Conservation (phyloP, 2,113 vertebrate species). For the Pachypanchax playfairii region DNA sequence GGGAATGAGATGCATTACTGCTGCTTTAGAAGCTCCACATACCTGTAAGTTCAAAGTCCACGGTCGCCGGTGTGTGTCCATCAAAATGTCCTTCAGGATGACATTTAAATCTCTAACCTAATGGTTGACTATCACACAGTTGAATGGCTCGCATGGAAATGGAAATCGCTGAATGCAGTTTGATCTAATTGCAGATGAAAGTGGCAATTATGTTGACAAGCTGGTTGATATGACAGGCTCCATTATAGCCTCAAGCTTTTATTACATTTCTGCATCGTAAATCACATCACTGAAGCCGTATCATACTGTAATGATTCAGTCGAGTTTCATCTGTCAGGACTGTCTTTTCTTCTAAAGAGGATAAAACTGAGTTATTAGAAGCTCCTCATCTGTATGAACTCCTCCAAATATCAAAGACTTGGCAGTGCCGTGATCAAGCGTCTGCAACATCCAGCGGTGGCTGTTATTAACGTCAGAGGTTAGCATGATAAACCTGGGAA, state of each 20-base stretch:
- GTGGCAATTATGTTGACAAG: conserved; percentile 75
- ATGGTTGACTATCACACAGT: conserved; percentile 40
- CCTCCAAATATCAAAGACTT: conserved; percentile 7
- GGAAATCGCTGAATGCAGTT: conserved; percentile 43
- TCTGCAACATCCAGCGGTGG: neutral
- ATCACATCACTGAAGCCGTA: conserved; percentile 56
- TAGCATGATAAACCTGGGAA: neutral
- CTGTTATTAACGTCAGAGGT: neutral
- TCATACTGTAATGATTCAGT: conserved; percentile 61
- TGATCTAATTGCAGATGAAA: conserved; percentile 67
- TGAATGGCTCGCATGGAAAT: conserved; percentile 50
- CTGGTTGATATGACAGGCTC: conserved; percentile 73
- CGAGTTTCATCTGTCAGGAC: conserved; percentile 57
- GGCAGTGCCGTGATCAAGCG: neutral
- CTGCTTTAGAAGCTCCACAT: neutral
- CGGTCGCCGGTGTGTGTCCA: conserved; percentile 3
- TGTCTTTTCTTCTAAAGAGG: conserved; percentile 42
- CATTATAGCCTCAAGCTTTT: conserved; percentile 73
- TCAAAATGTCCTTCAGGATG: conserved; percentile 48
- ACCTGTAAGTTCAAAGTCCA: conserved; percentile 11
- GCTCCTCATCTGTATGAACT: conserved; percentile 45
- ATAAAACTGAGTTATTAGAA: conserved; percentile 21
- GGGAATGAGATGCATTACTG: neutral
- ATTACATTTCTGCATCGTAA: conserved; percentile 64
- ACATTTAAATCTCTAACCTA: conserved; percentile 38